These are phyloP conservation scores for Lycorma delicatula DNA, from an alignment of 1,140 invertebrate genomes.

Conservation along the genomic window DNA sequence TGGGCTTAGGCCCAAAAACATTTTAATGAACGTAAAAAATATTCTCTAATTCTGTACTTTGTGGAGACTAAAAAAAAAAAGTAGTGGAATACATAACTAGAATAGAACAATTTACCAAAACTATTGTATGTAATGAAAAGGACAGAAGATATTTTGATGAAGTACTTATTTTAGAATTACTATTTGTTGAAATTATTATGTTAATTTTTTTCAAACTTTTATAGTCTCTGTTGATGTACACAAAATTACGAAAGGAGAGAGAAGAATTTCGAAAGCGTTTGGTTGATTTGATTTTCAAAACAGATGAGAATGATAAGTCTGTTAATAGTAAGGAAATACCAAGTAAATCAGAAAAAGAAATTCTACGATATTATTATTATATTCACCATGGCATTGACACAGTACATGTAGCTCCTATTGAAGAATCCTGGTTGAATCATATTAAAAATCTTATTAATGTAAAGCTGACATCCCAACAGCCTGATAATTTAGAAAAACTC, in stretches of 20 bases:
- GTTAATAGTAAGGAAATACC: conserved; percentile 37
- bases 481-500: conserved; percentile 43
- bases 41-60: too few relatives aligned
- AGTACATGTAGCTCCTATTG: conserved; percentile 70
- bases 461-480: conserved; percentile 39
- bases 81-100: too few relatives aligned
- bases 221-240: too few relatives aligned
- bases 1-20: too few relatives aligned
- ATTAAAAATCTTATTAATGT: conserved; percentile 41
- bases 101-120: too few relatives aligned
- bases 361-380: conserved; percentile 82
- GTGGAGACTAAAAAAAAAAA: too few relatives aligned
- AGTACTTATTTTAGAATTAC: too few relatives aligned
- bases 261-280: conserved; percentile 74
- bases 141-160: too few relatives aligned
- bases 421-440: conserved; percentile 43
- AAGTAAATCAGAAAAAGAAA: conserved; percentile 52
- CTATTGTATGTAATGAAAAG: too few relatives aligned
- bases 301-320: conserved; percentile 33
- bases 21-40: too few relatives aligned
- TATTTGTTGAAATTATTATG: too few relatives aligned
- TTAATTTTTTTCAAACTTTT: too few relatives aligned
- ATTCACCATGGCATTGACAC: conserved; percentile 82
- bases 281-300: conserved; percentile 53
- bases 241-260: conserved; percentile 58